Evolutionary conservation across 2,113 vertebrate species (phyloP).

Genomic region (Connochaetes taurinus): DNA sequence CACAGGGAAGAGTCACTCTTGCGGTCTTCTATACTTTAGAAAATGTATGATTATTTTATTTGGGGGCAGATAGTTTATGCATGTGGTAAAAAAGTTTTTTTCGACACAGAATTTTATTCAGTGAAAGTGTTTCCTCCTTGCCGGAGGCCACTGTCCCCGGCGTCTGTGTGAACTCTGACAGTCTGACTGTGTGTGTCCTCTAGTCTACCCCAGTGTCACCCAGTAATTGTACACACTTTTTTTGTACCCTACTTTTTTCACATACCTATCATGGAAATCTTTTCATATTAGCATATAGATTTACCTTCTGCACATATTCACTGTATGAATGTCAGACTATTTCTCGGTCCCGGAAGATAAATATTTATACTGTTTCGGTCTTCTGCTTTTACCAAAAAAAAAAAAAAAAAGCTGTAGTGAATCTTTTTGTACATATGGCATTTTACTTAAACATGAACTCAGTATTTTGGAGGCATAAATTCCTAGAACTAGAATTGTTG

Average conservation of each 20-base stretch:
- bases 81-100: background rate
- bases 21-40: background rate
- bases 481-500: background rate
- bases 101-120: background rate
- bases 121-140: background rate
- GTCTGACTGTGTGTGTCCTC: background rate
- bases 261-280: background rate
- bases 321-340: too few relatives aligned
- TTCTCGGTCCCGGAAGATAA: background rate
- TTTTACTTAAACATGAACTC: background rate
- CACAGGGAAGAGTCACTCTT: background rate
- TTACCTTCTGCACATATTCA: background rate
- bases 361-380: background rate
- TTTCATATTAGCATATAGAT: background rate
- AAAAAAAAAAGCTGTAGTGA: background rate
- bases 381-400: background rate
- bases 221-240: background rate
- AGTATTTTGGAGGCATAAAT: background rate
- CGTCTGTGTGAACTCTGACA: background rate
- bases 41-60: background rate
- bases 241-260: background rate
- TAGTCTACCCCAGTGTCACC: background rate
- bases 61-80: background rate
- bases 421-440: background rate
- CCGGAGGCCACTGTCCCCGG: background rate